Percentiles rank a stretch among this genome's conserved stretches.
Conservation (phyloP, 2,797 vertebrate genomes). For the Macropodus opercularis region DNA sequence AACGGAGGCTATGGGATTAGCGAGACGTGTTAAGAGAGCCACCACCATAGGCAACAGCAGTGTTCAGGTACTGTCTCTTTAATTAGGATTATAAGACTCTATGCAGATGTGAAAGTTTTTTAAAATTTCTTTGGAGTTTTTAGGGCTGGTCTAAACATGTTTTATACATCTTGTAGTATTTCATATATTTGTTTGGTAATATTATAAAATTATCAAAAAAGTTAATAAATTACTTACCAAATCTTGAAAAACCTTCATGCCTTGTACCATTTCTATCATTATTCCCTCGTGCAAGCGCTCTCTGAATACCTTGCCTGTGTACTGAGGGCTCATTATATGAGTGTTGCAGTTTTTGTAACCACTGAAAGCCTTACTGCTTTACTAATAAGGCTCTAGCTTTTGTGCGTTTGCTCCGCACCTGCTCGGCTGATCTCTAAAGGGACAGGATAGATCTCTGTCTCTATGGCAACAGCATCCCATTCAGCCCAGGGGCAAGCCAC, state of each 20-base stretch:
- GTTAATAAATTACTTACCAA: slow-evolving; percentile 24
- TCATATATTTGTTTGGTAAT: slow-evolving; percentile 11
- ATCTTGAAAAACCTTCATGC: slow-evolving; percentile 28
- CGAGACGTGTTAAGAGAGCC: slow-evolving; percentile 88
- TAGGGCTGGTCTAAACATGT: neutral
- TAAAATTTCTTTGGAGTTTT: neutral
- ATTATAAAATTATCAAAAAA: slow-evolving; percentile 19
- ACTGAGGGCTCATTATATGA: slow-evolving; percentile 72
- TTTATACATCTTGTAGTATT: neutral
- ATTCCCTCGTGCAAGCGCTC: slow-evolving; percentile 32
- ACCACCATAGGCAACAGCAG: slow-evolving; percentile 88
- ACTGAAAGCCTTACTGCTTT: slow-evolving; percentile 71
- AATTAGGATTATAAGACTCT: neutral
- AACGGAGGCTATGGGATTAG: slow-evolving; percentile 83
- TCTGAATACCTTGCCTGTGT: slow-evolving; percentile 38
- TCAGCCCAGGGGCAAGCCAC: slow-evolving; percentile 68
- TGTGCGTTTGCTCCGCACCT: slow-evolving; percentile 78
- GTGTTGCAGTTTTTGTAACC: slow-evolving; percentile 46
- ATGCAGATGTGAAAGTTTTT: neutral
- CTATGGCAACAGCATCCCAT: slow-evolving; percentile 83
- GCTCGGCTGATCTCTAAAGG: slow-evolving; percentile 72
- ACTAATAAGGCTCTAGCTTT: slow-evolving; percentile 81
- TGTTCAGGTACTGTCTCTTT: slow-evolving; percentile 86
- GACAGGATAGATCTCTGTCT: slow-evolving; percentile 67
- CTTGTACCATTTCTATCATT: slow-evolving; percentile 36